Evolutionary conservation across 2,888 invertebrate species (phyloP).

Genomic region (Serrognathus titanus): DNA sequence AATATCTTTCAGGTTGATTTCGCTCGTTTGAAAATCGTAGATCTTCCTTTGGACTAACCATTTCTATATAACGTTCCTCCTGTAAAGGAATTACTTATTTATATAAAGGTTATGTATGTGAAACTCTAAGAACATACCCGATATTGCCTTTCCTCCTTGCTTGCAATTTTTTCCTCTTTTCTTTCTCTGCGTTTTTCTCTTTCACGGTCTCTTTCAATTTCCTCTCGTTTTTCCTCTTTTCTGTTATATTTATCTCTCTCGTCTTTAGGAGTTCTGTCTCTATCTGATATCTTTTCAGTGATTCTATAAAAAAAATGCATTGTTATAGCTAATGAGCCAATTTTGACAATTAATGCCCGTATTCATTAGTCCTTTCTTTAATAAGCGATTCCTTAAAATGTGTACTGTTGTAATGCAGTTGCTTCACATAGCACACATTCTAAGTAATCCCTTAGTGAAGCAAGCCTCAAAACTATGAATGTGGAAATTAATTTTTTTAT

Average conservation of each 20-base stretch:
- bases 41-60: conserved; percentile 45
- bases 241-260: conserved; percentile 41
- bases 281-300: conserved; percentile 32
- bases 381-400: no score
- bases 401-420: no score
- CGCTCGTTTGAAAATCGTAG: conserved; percentile 51
- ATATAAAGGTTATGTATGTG: not conserved
- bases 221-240: conserved; percentile 55
- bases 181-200: conserved; percentile 57
- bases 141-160: conserved; percentile 44
- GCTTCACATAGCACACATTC: no score
- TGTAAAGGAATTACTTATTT: conserved; percentile 30
- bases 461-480: no score
- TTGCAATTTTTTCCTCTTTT: conserved; percentile 48
- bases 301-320: not conserved
- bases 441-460: no score
- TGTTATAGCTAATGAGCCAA: not conserved
- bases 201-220: conserved; percentile 57
- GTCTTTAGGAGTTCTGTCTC: conserved; percentile 45
- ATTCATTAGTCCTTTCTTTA: no score
- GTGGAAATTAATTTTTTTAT: no score
- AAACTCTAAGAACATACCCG: conserved; percentile 35
- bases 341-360: no score
- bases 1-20: conserved; percentile 51
- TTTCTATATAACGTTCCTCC: conserved; percentile 54